Evolutionary conservation across 2,797 vertebrate species (phyloP), one percentile per base, ranked within the genome.

Genomic region (Oreonectes daqikongensis): DNA sequence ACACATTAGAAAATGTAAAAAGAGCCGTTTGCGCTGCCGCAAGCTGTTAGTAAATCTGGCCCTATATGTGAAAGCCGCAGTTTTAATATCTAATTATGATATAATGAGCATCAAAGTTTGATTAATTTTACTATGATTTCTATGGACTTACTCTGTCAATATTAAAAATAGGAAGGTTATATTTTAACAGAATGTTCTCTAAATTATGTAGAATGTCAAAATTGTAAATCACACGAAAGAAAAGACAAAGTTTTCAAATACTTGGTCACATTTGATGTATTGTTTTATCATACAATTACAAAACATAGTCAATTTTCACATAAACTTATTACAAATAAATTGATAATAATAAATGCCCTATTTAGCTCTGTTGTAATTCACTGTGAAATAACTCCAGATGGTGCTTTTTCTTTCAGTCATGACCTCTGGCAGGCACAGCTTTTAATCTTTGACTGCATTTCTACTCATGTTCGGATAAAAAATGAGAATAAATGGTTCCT

Each of bases 331-430:
- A n/a, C 2, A 52, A 59, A 59, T 17, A 17, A 28, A 59, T 42
- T 15, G 3, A 59, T 7, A 30, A 30, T 15, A 17, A 30, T 14
- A 55, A 59, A 30, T 59, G 24, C 1, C 24, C 26, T 28, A 59
- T 59, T 59, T 28, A 59, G 55, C 15, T 17, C 30, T 57, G 24
- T 17, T 57, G 24, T 57, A 28, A 57, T 57, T 28, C 15, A 30
- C 26, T 57, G 55, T 28, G 24, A 57, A 57, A 57, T 57, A 57
- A 28, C 24, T 57, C 26, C 26, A 57, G 55, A 57, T 57, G 55
- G 15, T 57, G 24, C 24, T 17, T 57, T 14, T 28, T 57, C 26
- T 57, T 14, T 28, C 26, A 28, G 24, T 28, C 14, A 28, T 30
- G 55, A 57, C 55, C 24, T 30, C 55, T 30, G 55, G 53, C 24